Conservation (phyloP, 2,113 vertebrate species). For the Cebus imitator region DNA sequence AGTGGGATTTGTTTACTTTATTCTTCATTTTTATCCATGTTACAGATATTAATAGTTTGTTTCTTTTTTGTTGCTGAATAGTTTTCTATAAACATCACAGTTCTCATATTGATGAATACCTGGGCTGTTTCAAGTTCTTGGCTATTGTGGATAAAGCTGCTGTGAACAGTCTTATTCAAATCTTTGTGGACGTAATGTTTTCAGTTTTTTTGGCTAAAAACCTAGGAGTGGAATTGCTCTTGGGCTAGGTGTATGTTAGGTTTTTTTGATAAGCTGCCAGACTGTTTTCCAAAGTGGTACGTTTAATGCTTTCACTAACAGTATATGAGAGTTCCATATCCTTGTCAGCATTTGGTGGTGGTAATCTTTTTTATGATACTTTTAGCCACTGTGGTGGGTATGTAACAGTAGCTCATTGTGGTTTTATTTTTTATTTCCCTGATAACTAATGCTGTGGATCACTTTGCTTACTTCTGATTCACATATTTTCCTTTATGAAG, state of each 20-base stretch:
- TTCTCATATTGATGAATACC: neutral
- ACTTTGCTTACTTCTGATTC: slow-evolving; percentile 26
- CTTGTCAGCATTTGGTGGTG: neutral
- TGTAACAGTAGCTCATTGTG: slow-evolving; percentile 18
- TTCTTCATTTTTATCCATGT: neutral
- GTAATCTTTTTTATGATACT: neutral
- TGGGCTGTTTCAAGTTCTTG: slow-evolving; percentile 8
- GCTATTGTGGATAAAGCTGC: slow-evolving; percentile 34
- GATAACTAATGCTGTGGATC: neutral
- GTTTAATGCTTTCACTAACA: neutral
- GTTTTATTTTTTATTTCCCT: slow-evolving; percentile 45
- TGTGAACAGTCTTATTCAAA: neutral
- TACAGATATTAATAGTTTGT: slow-evolving; percentile 17
- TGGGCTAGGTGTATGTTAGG: neutral
- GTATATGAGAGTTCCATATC: neutral
- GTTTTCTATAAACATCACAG: neutral
- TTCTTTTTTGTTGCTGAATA: slow-evolving; percentile 30
- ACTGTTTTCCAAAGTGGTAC: neutral
- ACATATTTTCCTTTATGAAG: slow-evolving; percentile 34
- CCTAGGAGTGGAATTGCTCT: neutral
- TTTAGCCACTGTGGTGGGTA: neutral
- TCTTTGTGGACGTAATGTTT: slow-evolving; percentile 24
- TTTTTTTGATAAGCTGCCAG: slow-evolving; percentile 30
- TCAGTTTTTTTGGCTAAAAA: slow-evolving; percentile 34
- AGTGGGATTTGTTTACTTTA: slow-evolving; percentile 16